A percentile compares a stretch with the other conserved stretches of the same genome.
These are phyloP conservation scores for Belgica antarctica DNA, from an alignment of 2,888 invertebrate species.

Conservation along the genomic window DNA sequence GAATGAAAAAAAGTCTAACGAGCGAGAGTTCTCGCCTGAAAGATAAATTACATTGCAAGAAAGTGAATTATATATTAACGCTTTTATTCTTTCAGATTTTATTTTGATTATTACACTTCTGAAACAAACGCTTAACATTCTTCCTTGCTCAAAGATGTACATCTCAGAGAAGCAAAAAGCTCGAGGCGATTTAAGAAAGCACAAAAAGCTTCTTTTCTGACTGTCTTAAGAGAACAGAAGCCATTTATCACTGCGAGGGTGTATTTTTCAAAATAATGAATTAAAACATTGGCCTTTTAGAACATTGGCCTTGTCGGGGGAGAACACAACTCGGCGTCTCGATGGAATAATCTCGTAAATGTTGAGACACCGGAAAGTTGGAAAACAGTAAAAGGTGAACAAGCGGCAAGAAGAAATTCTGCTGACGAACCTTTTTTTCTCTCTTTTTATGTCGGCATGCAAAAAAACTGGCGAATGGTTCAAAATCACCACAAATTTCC, in stretches of 20 bases:
- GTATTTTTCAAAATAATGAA: slow-evolving; percentile 5
- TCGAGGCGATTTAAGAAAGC: background rate
- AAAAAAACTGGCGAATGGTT: background rate
- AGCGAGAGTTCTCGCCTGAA: background rate
- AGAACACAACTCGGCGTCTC: background rate
- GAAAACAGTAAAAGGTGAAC: too few relatives aligned
- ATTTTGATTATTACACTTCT: too few relatives aligned
- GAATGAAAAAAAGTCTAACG: slow-evolving; percentile 5
- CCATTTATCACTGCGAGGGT: background rate
- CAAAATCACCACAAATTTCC: slow-evolving; percentile 11
- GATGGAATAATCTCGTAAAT: slow-evolving; percentile 11
- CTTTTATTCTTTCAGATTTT: background rate
- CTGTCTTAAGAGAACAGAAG: slow-evolving; percentile 10
- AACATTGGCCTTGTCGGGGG: background rate
- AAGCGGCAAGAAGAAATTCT: too few relatives aligned
- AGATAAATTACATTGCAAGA: slow-evolving; percentile 11
- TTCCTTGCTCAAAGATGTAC: background rate
- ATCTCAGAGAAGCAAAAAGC: background rate
- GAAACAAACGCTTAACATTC: too few relatives aligned
- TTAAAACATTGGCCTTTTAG: slow-evolving; percentile 7
- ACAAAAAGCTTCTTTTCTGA: background rate
- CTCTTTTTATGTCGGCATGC: background rate
- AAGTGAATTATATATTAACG: slow-evolving; percentile 15
- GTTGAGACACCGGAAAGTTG: slow-evolving; percentile 15
- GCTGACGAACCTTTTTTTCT: background rate